phyloP scores from a whole-genome alignment of 2,797 vertebrate species.

The Peromyscus melanophrys region DNA sequence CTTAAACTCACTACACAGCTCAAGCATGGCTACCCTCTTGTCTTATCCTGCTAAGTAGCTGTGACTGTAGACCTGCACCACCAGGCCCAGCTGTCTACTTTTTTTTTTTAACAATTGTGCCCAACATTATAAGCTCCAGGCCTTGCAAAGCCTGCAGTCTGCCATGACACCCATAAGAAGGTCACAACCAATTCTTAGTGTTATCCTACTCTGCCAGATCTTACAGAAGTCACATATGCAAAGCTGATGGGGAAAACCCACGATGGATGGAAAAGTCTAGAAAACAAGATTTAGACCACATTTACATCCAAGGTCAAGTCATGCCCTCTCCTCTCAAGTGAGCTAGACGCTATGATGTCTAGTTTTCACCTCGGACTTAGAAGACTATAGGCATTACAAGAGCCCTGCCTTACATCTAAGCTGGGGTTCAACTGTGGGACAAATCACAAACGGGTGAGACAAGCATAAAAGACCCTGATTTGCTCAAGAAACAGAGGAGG shows the following conservation, averaged over 20 bases:
- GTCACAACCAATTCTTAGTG: accelerated
- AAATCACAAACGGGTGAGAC: not conserved
- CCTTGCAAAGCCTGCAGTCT: not conserved
- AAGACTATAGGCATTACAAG: not conserved
- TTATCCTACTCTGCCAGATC: not conserved
- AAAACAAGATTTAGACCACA: not conserved
- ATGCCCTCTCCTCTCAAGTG: not conserved
- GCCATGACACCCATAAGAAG: not conserved
- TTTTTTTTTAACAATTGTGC: not conserved
- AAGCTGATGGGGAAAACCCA: not conserved
- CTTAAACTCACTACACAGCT: not conserved
- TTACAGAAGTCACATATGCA: not conserved
- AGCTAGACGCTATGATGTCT: not conserved
- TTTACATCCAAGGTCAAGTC: not conserved
- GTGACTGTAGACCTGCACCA: not conserved
- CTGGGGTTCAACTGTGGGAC: not conserved
- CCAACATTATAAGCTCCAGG: not conserved
- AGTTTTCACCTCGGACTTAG: too few species aligned
- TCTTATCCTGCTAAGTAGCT: not conserved
- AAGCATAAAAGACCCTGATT: not conserved
- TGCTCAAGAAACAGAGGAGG: not conserved
- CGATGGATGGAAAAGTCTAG: not conserved
- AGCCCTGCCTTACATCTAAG: not conserved
- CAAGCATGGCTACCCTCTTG: not conserved
- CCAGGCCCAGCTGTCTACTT: not conserved